Evolutionary conservation across 2,797 vertebrate species (phyloP).

Genomic region (Morus bassanus): DNA sequence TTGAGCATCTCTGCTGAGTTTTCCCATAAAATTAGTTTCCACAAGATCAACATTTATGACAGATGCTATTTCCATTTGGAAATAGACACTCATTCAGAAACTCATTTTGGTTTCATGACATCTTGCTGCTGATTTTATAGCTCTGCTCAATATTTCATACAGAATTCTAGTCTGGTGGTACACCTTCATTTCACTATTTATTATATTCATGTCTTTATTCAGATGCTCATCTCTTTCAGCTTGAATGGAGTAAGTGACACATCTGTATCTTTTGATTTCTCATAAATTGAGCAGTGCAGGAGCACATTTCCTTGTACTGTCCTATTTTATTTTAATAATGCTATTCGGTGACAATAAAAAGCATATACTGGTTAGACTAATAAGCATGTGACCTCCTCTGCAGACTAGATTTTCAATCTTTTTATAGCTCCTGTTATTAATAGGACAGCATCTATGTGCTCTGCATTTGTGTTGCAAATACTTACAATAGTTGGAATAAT

Average conservation of each 20-base stretch:
- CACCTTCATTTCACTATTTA: neutral
- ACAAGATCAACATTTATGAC: neutral
- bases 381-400: neutral
- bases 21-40: neutral
- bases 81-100: neutral
- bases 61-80: neutral
- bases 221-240: neutral
- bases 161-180: neutral
- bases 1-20: neutral
- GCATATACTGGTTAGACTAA: neutral
- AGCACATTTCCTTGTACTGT: neutral
- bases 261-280: neutral
- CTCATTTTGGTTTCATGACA: neutral
- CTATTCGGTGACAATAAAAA: neutral
- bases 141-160: neutral
- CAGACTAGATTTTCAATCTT: slow-evolving; percentile 22
- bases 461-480: neutral
- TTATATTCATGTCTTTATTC: neutral
- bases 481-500: slow-evolving; percentile 43
- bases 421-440: slow-evolving; percentile 35
- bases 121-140: neutral
- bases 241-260: neutral
- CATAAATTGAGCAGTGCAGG: neutral
- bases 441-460: neutral
- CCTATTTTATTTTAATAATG: slow-evolving; percentile 3